These are phyloP conservation scores for Noctuana brunneofusca DNA, from an alignment of 2,888 invertebrate genomes.

Conservation along the genomic window DNA sequence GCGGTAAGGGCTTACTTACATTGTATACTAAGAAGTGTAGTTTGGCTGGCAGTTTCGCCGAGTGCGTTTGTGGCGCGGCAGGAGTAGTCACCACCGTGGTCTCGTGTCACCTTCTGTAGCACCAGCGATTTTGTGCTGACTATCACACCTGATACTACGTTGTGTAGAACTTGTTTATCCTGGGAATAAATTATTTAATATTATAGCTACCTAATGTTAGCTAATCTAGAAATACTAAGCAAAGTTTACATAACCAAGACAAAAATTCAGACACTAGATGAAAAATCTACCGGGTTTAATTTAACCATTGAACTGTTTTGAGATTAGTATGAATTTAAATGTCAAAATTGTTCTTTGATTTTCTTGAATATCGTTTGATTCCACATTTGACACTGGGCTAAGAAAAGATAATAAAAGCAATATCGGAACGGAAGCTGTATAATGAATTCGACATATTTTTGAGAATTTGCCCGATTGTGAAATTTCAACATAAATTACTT, in stretches of 20 bases:
- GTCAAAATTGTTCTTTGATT: neutral
- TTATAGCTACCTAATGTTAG: no score
- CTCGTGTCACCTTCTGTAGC: conserved; percentile 91
- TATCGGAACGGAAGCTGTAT: neutral
- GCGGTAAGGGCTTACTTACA: no score
- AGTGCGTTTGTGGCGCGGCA: conserved; percentile 92
- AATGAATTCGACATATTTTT: neutral
- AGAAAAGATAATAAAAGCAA: neutral
- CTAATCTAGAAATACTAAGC: no score
- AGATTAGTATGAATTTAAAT: neutral
- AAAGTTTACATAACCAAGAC: no score
- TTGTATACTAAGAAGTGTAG: conserved; percentile 90
- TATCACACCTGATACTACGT: conserved; percentile 92
- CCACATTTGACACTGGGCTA: neutral
- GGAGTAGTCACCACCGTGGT: conserved; percentile 92
- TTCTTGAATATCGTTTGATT: conserved; percentile 10
- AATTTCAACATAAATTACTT: conserved; percentile 9
- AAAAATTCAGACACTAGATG: no score
- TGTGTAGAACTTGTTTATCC: conserved; percentile 90
- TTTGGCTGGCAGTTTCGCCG: conserved; percentile 91
- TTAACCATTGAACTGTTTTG: no score
- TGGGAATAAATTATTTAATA: conserved; percentile 49
- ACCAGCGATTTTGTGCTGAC: conserved; percentile 94
- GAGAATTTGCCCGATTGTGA: neutral
- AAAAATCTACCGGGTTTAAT: no score